Percentiles rank a stretch among this genome's conserved stretches.
Conservation (phyloP, 2,113 vertebrate species). For the Ictalurus punctatus region DNA sequence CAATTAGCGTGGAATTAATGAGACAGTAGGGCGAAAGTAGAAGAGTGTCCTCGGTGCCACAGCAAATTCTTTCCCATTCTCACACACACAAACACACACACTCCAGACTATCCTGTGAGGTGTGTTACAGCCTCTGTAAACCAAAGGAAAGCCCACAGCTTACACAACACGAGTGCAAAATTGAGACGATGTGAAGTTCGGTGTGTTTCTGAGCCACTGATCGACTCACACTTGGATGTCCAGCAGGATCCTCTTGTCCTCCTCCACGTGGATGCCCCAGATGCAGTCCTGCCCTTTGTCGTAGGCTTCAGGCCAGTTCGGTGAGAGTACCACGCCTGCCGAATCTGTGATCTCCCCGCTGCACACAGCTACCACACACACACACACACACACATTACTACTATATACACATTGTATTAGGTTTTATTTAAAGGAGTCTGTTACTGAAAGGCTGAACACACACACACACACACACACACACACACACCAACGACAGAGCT, state of each 20-base stretch:
- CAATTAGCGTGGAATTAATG: slow-evolving; percentile 18
- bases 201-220: slow-evolving; percentile 42
- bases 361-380: slow-evolving; percentile 85
- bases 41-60: background rate
- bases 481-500: background rate
- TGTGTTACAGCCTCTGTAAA: background rate
- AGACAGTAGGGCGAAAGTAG: background rate
- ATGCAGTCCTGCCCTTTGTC: slow-evolving; percentile 98
- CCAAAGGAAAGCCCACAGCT: background rate
- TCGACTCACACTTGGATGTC: slow-evolving; percentile 90
- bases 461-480: background rate
- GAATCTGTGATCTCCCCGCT: slow-evolving; percentile 94
- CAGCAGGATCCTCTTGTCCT: slow-evolving; percentile 96
- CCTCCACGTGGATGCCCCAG: slow-evolving; percentile 97
- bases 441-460: background rate
- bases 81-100: slow-evolving; percentile 8
- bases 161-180: background rate
- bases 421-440: background rate
- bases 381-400: slow-evolving; percentile 6
- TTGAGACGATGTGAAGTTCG: background rate
- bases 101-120: background rate
- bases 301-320: slow-evolving; percentile 95
- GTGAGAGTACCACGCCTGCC: slow-evolving; percentile 89
- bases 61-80: background rate
- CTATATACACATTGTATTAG: background rate